Conservation (phyloP, 2,113 vertebrate genomes). For the Syrrhaptes paradoxus region DNA sequence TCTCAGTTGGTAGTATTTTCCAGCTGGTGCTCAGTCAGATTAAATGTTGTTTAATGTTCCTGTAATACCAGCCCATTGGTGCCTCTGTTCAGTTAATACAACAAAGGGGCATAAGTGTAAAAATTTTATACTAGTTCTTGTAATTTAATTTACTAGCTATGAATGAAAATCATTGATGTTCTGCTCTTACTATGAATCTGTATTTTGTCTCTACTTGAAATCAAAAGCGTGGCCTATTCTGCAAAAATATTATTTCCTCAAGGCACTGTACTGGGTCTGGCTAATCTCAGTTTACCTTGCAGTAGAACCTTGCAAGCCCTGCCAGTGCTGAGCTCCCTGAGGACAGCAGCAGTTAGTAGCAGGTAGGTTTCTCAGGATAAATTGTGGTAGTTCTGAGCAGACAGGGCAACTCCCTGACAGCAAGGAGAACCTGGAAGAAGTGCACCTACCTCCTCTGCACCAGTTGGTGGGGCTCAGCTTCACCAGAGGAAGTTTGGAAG, state of each 20-base stretch:
- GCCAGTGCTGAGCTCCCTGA: not conserved
- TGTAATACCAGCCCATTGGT: not conserved
- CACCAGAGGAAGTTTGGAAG: not conserved
- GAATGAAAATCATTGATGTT: not conserved
- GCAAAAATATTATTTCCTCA: not conserved
- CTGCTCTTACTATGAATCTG: not conserved
- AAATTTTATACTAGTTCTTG: not conserved
- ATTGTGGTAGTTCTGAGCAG: not conserved
- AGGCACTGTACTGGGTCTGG: rapidly evolving
- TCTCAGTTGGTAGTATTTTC: not conserved
- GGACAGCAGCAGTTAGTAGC: not conserved
- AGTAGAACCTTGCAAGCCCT: not conserved
- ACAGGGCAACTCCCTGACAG: not conserved
- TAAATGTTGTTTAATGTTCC: not conserved
- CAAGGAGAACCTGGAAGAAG: not conserved
- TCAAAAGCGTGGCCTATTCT: not conserved
- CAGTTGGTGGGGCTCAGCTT: not conserved
- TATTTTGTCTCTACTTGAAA: not conserved
- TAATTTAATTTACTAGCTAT: not conserved
- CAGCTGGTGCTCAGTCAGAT: not conserved
- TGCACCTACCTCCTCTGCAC: not conserved
- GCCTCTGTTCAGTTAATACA: not conserved
- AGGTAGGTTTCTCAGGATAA: not conserved
- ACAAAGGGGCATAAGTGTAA: not conserved
- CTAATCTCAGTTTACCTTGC: rapidly evolving